Conservation (phyloP, 30 jellyfish, hydroid and myxozoan genomes). For the Aurelia sp. region DNA sequence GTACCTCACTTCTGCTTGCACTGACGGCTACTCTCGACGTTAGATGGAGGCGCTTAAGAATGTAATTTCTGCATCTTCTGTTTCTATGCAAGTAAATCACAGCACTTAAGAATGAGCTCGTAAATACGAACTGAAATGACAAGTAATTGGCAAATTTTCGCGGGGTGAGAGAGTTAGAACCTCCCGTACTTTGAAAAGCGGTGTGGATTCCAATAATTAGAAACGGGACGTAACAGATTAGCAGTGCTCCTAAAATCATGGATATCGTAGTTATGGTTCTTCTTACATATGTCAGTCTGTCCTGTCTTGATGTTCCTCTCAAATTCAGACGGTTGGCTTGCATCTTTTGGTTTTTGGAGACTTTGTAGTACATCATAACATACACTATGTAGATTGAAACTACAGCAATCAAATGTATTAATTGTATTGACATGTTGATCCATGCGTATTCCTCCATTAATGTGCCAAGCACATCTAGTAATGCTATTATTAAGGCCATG, state of each 20-base stretch:
- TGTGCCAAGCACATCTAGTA: slow-evolving; percentile 54
- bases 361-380: slow-evolving; percentile 33
- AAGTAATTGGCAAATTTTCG: slow-evolving; percentile 50
- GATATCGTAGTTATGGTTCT: slow-evolving; percentile 37
- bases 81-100: slow-evolving; percentile 40
- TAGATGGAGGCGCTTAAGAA: too few species aligned
- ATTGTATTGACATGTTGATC: slow-evolving; percentile 61
- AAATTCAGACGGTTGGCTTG: slow-evolving; percentile 4
- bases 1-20: too few species aligned
- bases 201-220: slow-evolving; percentile 46
- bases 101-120: slow-evolving; percentile 59
- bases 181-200: slow-evolving; percentile 11
- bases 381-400: slow-evolving; percentile 17
- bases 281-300: slow-evolving; percentile 31
- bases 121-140: slow-evolving; percentile 50
- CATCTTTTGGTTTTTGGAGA: slow-evolving; percentile 20
- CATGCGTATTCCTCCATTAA: slow-evolving; percentile 37
- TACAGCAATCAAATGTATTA: slow-evolving; percentile 26
- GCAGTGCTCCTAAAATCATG: slow-evolving; percentile 18
- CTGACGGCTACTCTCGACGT: too few species aligned
- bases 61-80: slow-evolving; percentile 21
- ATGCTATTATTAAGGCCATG: slow-evolving; percentile 8
- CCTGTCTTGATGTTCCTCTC: background rate
- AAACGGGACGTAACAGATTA: slow-evolving; percentile 46
- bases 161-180: background rate